A percentile compares a stretch with the other conserved stretches of the same genome.
Conservation (phyloP, 2,888 invertebrate species). For the Fragum whitleyi region DNA sequence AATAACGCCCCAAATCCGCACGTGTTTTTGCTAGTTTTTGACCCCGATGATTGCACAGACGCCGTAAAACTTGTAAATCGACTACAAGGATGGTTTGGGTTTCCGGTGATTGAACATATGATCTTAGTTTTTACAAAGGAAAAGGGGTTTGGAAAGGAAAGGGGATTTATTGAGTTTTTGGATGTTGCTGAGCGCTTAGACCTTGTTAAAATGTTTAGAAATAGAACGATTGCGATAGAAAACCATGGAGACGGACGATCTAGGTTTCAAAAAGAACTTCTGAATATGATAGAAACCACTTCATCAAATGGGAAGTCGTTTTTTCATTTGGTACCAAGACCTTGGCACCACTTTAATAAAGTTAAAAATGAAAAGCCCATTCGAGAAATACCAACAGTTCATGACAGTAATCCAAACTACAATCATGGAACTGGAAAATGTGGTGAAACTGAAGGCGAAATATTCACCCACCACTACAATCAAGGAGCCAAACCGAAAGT, state of each 20-base stretch:
- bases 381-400: no score
- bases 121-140: conserved; percentile 8
- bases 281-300: neutral
- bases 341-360: neutral
- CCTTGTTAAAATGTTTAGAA: neutral
- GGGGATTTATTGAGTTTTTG: neutral
- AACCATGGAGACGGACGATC: conserved; percentile 9
- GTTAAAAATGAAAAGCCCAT: no score
- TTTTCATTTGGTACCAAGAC: neutral
- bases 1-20: neutral
- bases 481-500: neutral
- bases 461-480: neutral
- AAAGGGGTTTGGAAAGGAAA: neutral
- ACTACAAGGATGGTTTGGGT: conserved; percentile 5
- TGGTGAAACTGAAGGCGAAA: no score
- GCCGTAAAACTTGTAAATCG: neutral
- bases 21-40: conserved; percentile 12
- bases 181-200: neutral
- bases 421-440: no score
- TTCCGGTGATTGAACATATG: neutral
- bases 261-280: neutral
- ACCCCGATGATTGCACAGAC: neutral
- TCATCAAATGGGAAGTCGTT: neutral
- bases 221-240: neutral
- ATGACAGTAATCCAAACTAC: no score